phyloP scores from a whole-genome alignment of 1,140 invertebrate genomes.

The Sinella curviseta region DNA sequence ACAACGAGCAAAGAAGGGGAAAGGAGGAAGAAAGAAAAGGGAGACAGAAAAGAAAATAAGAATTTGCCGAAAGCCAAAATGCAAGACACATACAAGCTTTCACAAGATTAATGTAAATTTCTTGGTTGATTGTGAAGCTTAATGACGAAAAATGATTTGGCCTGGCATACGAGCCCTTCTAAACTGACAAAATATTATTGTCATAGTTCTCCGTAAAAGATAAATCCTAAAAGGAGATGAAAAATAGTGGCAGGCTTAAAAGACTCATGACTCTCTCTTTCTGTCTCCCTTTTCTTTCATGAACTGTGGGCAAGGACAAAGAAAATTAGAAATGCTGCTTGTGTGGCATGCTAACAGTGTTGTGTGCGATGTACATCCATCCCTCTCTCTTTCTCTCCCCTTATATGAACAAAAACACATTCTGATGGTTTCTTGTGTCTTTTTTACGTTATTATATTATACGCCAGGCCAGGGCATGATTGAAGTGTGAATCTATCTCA shows the following conservation, averaged over 20 bases:
- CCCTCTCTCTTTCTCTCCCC: not conserved
- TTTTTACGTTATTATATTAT: not conserved
- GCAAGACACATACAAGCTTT: conserved; percentile 25
- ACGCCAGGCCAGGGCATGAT: not conserved
- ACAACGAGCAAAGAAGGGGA: not conserved
- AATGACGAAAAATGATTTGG: conserved; percentile 26
- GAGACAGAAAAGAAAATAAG: not conserved
- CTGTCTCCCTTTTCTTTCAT: not conserved
- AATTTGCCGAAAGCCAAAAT: conserved; percentile 18
- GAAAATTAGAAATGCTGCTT: conserved; percentile 16
- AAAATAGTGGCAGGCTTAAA: conserved; percentile 8
- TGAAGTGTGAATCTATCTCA: not conserved
- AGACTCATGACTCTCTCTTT: not conserved
- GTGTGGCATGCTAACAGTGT: not conserved
- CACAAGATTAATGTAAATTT: conserved; percentile 24
- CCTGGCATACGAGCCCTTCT: not conserved
- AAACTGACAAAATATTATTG: conserved; percentile 16
- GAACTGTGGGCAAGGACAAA: conserved; percentile 6
- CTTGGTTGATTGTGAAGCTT: conserved; percentile 17
- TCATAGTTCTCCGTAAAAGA: not conserved
- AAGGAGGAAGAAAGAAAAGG: not conserved
- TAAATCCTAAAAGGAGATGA: conserved; percentile 3
- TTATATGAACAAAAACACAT: no score
- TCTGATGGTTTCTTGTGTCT: no score
- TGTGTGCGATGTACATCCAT: not conserved